Evolutionary conservation across 2,797 vertebrate species (phyloP), one percentile per base, ranked within the genome.

Genomic region (Pantherophis vulpinus): DNA sequence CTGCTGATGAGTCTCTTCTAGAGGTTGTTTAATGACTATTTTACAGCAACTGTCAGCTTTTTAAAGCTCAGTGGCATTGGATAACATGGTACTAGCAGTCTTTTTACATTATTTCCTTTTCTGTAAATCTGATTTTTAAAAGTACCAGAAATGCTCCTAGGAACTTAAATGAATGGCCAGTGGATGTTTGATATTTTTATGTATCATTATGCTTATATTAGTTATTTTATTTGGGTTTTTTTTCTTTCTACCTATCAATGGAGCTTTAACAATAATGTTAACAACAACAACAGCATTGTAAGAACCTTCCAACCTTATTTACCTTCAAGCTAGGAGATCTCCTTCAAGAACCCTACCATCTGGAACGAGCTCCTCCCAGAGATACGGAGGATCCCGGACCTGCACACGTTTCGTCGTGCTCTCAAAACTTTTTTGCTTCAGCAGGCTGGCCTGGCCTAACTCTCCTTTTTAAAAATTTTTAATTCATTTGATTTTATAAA

Each of bases 1-100:
- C 97, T 98, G 98, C 98, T 98, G 98, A 98, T 98, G 97, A 98
- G 97, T 98, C 97, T 98, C 98, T 98, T 98, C 98, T 98, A 97
- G 97, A 98, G 97, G 97, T 98, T 98, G 97, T 98, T 98, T 98
- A 98, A 98, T 98, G 98, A 98, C 98, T 98, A 97, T 98, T 98
- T 98, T 98, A 98, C 98, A 97, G 98, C 97, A 98, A 98, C 97
- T 98, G 98, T 98, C 98, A 98, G 97, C 96, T 98, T 97, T 97
- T 95, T 97, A 97, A 98, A 98, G 97, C 97, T 97, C 97, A 97
- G 94, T 98, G 97, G 98, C 97, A 96, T 93, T 97, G 97, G 97
- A 97, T 96, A 92, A 97, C 97, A 98, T 97, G 97, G 97, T 97
- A 97, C 97, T 97, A 97, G 97, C 96, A 98, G 95, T 94, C 94